Base-by-base conservation (phyloP, 2,797 vertebrate genomes). In the Ispidina picta region DNA sequence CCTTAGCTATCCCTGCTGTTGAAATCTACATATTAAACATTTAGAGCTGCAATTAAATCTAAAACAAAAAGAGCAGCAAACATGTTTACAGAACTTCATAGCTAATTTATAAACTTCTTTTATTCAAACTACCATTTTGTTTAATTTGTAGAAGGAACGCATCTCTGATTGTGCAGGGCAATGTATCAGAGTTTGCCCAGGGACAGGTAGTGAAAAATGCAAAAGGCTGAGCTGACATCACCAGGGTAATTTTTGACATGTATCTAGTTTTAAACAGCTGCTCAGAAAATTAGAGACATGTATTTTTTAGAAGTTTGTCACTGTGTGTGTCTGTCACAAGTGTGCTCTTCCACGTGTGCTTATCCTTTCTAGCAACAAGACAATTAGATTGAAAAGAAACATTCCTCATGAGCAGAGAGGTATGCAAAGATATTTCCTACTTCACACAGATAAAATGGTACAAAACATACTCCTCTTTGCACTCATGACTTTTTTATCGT, bases 31-130 rank as follows among this genome's bases (percentile, higher is more conserved):
- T 96, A 97, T 97, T 97, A 98, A 98, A 97, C 96, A 97, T 98
- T 97, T 95, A 95, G 91, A 97, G 86, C 76, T 63, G 83, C 96
- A 97, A 97, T 97, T 97, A 97, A 96, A 95, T 93, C 13, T 21
- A 5, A 89, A 65, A 54, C 21, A 41, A 62, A 41, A 90, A 23
- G 91, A 51, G 26, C 82, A 92, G 87, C 83, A 96, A 96, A 94
- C 63, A 77, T 92, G 85, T 97, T 97, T 97, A 96, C 89, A 95
- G 94, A 95, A 88, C 88, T 93, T 97, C 96, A 96, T 97, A 95
- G 96, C 92, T 97, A 97, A 97, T 97, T 97, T 94, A 97, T 96
- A 97, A 97, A 96, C 78, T 82, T 71, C 86, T 48, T 84, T 65
- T 76, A 83, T 86, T 86, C 87, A 69, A 84, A 85, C 68, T 78